Base-by-base conservation (phyloP, 1,140 invertebrate species). In the Rhagoletis zephyria region DNA sequence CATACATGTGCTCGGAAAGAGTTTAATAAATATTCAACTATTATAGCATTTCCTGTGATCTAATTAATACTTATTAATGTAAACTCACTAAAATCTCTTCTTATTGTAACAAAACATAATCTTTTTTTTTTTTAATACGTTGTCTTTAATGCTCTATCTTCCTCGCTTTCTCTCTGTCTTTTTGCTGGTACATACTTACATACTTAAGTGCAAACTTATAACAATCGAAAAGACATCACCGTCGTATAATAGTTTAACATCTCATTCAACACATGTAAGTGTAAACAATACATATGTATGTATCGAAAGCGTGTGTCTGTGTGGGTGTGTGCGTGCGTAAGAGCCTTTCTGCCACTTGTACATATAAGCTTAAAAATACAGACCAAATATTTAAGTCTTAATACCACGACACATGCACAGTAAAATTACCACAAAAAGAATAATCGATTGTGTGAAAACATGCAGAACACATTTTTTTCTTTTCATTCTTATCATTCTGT, bases 261-360 rank as follows among this genome's bases (percentile, higher is more conserved):
- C 74, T 63, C 91, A 91, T 87, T 92, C 90, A 86, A 91, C 90
- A 87, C 89, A 92, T 89, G 91, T 92, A 92, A 92, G 91, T 92
- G 65, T 67, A 64, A 56, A 30, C 14, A 67, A 56, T 40, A 48
- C 63, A 45, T 48, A 16, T 42, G 16, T 74, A 56, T 42, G n/a
- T 81, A 19, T 30, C 30, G 30, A 30, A 30, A 30, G 30, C 74
- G 30, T 81, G 45, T 56, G 42, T 51, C 1, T 4, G 70, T 74
- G 70, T 16, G 45, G 2, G 45, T 74, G 70, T 48, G 70, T 16
- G 10, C 6, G 6, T 42, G 30, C 42, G 65, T 67, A 60, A 12
- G 59, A 30, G 30, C 30, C 30, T 30, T 30, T 30, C 30, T 30
- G 30, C 30, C 30, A 30, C 30, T 30, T 30, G 51, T 10, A 56